Conservation (phyloP, 2,888 invertebrate genomes). For the Campoplex nolae region DNA sequence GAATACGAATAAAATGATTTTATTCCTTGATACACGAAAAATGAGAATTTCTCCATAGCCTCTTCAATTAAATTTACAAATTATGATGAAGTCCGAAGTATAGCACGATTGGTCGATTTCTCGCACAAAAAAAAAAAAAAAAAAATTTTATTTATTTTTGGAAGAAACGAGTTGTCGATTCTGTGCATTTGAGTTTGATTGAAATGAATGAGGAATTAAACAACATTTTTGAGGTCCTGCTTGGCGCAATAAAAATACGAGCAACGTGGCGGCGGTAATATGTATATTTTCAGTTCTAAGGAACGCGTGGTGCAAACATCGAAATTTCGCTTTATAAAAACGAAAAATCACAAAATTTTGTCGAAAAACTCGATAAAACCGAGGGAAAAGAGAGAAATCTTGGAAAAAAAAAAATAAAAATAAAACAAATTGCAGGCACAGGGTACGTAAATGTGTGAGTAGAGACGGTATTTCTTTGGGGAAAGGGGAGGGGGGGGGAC, state of each 20-base stretch:
- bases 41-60: neutral
- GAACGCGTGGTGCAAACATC: neutral
- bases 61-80: neutral
- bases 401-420: neutral
- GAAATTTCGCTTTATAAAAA: neutral
- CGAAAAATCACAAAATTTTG: neutral
- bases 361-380: neutral
- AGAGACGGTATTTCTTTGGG: slow-evolving; percentile 74
- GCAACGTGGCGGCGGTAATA: slow-evolving; percentile 10
- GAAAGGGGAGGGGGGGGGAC: neutral
- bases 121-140: too few relatives aligned
- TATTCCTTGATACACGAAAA: neutral
- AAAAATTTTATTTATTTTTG: neutral
- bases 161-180: neutral
- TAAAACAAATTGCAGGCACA: neutral
- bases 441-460: slow-evolving; percentile 60
- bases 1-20: too few relatives aligned
- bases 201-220: neutral
- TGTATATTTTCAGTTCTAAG: neutral
- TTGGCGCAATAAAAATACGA: slow-evolving; percentile 5
- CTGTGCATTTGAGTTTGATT: neutral
- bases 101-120: neutral
- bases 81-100: neutral
- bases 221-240: neutral
- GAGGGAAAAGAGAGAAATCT: neutral